These are phyloP conservation scores for Microtus montanus DNA, from an alignment of 2,113 vertebrate genomes.

Conservation along the genomic window DNA sequence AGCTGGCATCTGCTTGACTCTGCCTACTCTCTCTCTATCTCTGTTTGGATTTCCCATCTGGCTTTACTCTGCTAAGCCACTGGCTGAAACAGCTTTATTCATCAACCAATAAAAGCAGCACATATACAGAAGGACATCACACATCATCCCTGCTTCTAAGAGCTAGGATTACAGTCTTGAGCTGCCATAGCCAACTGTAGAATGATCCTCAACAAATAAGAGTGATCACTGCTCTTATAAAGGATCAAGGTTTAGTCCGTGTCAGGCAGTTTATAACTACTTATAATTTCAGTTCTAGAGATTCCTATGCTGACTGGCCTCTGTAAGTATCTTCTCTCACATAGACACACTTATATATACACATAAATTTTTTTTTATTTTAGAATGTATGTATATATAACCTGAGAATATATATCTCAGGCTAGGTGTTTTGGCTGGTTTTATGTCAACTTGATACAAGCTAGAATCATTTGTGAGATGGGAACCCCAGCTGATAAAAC, in stretches of 20 bases:
- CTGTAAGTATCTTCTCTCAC: background rate
- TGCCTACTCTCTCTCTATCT: too few relatives aligned
- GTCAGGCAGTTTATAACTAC: background rate
- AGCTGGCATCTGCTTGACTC: too few relatives aligned
- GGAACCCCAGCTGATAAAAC: background rate
- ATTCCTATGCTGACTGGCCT: background rate
- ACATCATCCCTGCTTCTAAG: background rate
- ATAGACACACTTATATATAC: background rate
- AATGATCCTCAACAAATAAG: background rate
- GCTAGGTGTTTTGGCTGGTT: background rate
- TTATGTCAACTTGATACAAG: background rate
- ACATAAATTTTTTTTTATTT: background rate
- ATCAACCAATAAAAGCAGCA: too few relatives aligned
- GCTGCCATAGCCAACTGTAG: background rate
- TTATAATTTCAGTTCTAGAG: background rate
- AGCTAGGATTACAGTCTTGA: background rate
- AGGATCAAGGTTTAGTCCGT: background rate
- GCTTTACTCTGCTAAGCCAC: too few relatives aligned
- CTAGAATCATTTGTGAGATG: background rate
- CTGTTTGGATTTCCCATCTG: too few relatives aligned
- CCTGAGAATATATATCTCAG: background rate
- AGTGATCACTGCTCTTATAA: background rate
- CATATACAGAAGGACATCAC: too few relatives aligned
- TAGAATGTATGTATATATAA: background rate
- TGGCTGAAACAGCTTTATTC: too few relatives aligned